phyloP scores from a whole-genome alignment of 2,113 vertebrate genomes.

The Plecotus auritus region DNA sequence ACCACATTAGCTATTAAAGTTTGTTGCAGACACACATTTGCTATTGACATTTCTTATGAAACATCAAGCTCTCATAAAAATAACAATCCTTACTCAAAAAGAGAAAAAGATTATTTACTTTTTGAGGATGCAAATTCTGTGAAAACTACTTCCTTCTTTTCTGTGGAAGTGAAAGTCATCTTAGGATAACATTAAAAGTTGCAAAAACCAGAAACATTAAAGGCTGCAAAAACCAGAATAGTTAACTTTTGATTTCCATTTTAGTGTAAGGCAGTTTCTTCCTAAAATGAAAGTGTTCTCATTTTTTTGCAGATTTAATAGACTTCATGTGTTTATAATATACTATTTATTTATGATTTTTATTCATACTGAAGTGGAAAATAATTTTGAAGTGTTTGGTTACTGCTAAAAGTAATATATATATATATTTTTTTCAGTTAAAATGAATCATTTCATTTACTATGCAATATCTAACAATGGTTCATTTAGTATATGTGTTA shows the following conservation, averaged over 20 bases:
- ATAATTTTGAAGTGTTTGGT: neutral
- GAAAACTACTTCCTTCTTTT: neutral
- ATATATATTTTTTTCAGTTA: neutral
- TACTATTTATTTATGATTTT: neutral
- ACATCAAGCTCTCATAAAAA: neutral
- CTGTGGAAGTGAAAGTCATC: neutral
- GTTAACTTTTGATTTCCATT: neutral
- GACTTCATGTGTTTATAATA: neutral
- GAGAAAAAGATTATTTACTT: neutral
- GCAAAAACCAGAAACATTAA: neutral
- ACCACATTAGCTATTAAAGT: neutral
- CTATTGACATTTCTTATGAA: neutral
- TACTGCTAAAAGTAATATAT: neutral
- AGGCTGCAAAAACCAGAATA: neutral
- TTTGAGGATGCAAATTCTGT: neutral
- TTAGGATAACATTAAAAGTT: neutral
- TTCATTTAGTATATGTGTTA: neutral
- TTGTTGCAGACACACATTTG: neutral
- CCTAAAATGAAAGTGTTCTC: neutral
- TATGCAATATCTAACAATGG: neutral
- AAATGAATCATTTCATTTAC: neutral
- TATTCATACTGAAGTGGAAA: neutral
- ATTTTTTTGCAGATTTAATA: neutral
- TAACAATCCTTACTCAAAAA: neutral
- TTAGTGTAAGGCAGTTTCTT: neutral